Percentiles rank a stretch among this genome's conserved stretches.
Evolutionary conservation across 2,888 invertebrate species (phyloP).

Genomic region (Conistra vaccinii): DNA sequence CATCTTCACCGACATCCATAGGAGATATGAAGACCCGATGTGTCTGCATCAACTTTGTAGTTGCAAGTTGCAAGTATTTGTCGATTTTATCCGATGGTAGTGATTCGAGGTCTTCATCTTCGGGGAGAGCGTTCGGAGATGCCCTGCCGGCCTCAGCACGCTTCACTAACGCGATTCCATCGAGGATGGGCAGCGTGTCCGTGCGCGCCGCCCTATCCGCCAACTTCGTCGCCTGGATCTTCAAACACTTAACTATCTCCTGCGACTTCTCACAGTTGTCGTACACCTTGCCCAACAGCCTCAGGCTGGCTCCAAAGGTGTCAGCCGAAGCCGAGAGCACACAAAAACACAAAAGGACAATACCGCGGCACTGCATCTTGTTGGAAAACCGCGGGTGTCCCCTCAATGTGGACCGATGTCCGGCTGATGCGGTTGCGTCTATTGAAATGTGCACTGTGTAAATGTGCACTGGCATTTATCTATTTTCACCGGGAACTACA

Average conservation of each 20-base stretch:
- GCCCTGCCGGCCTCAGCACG: slow-evolving; percentile 85
- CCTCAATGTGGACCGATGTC: slow-evolving; percentile 74
- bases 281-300: slow-evolving; percentile 90
- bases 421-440: slow-evolving; percentile 80
- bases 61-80: slow-evolving; percentile 89
- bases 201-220: slow-evolving; percentile 92
- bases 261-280: slow-evolving; percentile 92
- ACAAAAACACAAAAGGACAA: slow-evolving; percentile 83
- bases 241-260: slow-evolving; percentile 93
- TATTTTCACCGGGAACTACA: slow-evolving; percentile 91
- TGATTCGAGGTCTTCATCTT: slow-evolving; percentile 91
- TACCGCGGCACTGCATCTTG: slow-evolving; percentile 87
- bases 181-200: slow-evolving; percentile 91
- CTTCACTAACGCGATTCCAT: slow-evolving; percentile 91
- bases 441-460: slow-evolving; percentile 89
- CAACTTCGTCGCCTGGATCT: slow-evolving; percentile 92
- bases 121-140: slow-evolving; percentile 88
- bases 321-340: slow-evolving; percentile 82
- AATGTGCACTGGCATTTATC: slow-evolving; percentile 90
- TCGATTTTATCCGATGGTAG: slow-evolving; percentile 91
- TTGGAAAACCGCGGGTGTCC: slow-evolving; percentile 83
- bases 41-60: slow-evolving; percentile 91
- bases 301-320: slow-evolving; percentile 85
- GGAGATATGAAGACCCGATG: slow-evolving; percentile 91
- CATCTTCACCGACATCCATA: slow-evolving; percentile 80